Base-by-base conservation (phyloP, 1,140 invertebrate species). In the Hyles euphorbiae region DNA sequence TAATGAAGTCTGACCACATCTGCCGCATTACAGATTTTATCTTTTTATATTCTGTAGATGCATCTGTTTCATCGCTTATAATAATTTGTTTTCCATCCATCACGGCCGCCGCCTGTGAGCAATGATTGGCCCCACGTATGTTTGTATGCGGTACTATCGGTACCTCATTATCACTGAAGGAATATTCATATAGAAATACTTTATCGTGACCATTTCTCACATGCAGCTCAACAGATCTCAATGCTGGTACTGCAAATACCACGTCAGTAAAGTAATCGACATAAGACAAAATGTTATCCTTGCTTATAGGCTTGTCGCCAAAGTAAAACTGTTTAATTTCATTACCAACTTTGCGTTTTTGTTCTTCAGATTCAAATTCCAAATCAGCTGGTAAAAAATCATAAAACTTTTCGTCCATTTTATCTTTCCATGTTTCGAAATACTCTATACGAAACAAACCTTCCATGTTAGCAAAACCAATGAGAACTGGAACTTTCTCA, bases 101-200 rank as follows among this genome's bases (percentile, higher is more conserved):
- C 44, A 70, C 54, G 7, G 60, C 60, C 0, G 40, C 49, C 4
- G 64, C 58, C 53, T 74, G 74, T 9, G 63, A 48, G 49, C 61
- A 62, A 50, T 76, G 71, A 32, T 47, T 53, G 3, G 71, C 69
- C 6, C 75, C 77, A 33, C 61, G 60, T 6, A 68, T 46, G 10
- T 67, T 56, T 22, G 60, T 68, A 22, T 69, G 40, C 11, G 60
- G 67, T 12, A 71, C 34, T 3, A 43, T 5, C 8, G 63, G 56
- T 11, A 44, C 53, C 33, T 64, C 36, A 1, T 72, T 64, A 48
- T 74, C 68, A 4, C 60, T 58, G 53, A 61, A 79, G 7, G 62
- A 50, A 53, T 74, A 81, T 53, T 74, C 72, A 49, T 78, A 81
- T 32, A 81, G 56, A 59, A 73, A 78, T 63, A 78, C 61, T 49